Percentiles rank a stretch among this genome's conserved stretches.
phyloP scores from a whole-genome alignment of 30 jellyfish, hydroid and myxozoan species.

The Hydractinia symbiolongicarpus region DNA sequence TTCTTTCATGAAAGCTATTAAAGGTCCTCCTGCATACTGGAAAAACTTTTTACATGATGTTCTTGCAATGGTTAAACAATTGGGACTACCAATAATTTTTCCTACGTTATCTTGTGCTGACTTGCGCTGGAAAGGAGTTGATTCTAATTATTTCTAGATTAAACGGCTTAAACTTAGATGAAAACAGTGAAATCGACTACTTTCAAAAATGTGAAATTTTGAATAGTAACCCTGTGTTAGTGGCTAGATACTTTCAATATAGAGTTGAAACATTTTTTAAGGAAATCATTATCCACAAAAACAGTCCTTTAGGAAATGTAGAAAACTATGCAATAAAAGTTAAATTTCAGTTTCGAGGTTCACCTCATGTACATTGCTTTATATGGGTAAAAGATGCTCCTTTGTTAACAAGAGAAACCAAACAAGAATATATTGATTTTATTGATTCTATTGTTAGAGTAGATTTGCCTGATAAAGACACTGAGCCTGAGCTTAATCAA shows the following conservation, averaged over 20 bases:
- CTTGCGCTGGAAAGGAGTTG: slow-evolving; percentile 13
- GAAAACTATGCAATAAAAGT: slow-evolving; percentile 10
- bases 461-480: neutral
- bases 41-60: slow-evolving; percentile 11
- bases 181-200: neutral
- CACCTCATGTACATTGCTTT: slow-evolving; percentile 25
- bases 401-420: slow-evolving; percentile 22
- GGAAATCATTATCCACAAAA: neutral
- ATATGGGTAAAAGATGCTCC: slow-evolving; percentile 24
- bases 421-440: slow-evolving; percentile 4
- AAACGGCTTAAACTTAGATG: neutral
- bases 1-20: neutral
- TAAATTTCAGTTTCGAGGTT: slow-evolving; percentile 5
- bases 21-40: slow-evolving; percentile 22
- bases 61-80: slow-evolving; percentile 21
- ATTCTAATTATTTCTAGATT: slow-evolving; percentile 6
- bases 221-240: slow-evolving; percentile 10
- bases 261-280: slow-evolving; percentile 3
- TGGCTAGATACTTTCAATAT: slow-evolving; percentile 16
- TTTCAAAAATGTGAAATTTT: slow-evolving; percentile 9
- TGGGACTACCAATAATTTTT: slow-evolving; percentile 15
- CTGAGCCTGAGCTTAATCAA: neutral
- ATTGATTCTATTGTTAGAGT: neutral
- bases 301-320: slow-evolving; percentile 6
- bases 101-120: slow-evolving; percentile 3